Percentiles rank a stretch among this genome's conserved stretches.
Conservation (phyloP, 1,140 invertebrate genomes). For the Euwallacea fornicatus region DNA sequence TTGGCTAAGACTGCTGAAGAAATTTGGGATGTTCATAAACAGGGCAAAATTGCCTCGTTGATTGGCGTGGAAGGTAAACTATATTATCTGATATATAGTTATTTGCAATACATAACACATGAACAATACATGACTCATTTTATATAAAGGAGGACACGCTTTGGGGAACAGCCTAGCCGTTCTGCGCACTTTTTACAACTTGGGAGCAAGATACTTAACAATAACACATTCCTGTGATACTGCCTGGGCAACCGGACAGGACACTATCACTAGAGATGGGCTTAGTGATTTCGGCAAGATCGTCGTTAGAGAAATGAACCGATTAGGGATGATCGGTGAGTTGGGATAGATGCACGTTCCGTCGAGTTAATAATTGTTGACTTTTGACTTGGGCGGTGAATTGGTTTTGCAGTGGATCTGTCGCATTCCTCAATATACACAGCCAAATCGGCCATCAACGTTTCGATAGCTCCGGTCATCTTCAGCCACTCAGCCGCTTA, state of each 20-base stretch:
- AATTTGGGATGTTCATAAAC: constrained; percentile 73
- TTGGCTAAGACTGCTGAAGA: constrained; percentile 72
- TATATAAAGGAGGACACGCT: constrained; percentile 62
- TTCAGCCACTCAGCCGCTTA: constrained; percentile 90
- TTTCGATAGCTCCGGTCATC: constrained; percentile 85
- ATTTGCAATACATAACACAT: neutral
- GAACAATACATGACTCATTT: constrained; percentile 2
- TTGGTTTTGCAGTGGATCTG: constrained; percentile 67
- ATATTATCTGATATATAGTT: neutral
- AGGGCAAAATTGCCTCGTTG: constrained; percentile 72
- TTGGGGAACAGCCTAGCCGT: constrained; percentile 69
- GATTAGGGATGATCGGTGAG: constrained; percentile 80
- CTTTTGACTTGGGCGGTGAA: neutral
- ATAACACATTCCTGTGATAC: constrained; percentile 75
- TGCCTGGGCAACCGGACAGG: constrained; percentile 84
- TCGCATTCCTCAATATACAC: constrained; percentile 87
- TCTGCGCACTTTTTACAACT: constrained; percentile 68
- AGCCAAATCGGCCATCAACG: constrained; percentile 80
- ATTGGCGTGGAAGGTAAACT: constrained; percentile 67
- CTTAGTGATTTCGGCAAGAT: constrained; percentile 68
- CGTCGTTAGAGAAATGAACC: constrained; percentile 84
- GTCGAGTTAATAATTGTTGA: neutral
- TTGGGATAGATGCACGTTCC: no score
- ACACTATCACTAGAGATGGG: constrained; percentile 61
- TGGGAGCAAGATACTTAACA: constrained; percentile 73